These are phyloP conservation scores for Cyclura pinguis DNA, from an alignment of 2,797 vertebrate species.

Conservation along the genomic window DNA sequence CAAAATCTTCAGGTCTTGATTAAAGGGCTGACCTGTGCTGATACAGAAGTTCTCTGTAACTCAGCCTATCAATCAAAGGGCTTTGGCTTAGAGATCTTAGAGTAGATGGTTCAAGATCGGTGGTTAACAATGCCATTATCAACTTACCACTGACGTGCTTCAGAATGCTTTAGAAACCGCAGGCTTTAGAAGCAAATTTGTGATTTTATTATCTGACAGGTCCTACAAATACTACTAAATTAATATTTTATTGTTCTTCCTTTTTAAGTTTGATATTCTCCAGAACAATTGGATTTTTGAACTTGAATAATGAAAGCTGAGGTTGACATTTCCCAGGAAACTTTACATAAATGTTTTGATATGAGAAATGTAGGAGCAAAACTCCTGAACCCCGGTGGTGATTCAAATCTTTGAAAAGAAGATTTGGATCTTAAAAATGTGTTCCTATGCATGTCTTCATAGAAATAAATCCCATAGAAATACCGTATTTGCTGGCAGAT, in stretches of 20 bases:
- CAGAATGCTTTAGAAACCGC: no score
- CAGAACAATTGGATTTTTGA: no score
- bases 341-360: neutral
- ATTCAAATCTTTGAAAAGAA: neutral
- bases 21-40: neutral
- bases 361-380: neutral
- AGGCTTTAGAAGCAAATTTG: no score
- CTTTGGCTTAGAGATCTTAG: neutral
- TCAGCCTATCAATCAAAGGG: neutral
- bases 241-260: neutral
- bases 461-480: neutral
- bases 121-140: neutral
- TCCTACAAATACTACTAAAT: no score
- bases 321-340: neutral
- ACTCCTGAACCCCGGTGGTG: neutral
- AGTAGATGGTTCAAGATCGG: neutral
- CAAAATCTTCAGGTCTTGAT: neutral
- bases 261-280: no score
- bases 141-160: neutral
- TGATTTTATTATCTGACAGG: no score
- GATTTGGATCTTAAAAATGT: neutral
- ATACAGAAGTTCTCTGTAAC: neutral
- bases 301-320: no score
- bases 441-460: neutral
- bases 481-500: no score